Evolutionary conservation across 2,888 invertebrate species (phyloP), one percentile per base, ranked within the genome.

Genomic region (Cremastobaeus sp.): DNA sequence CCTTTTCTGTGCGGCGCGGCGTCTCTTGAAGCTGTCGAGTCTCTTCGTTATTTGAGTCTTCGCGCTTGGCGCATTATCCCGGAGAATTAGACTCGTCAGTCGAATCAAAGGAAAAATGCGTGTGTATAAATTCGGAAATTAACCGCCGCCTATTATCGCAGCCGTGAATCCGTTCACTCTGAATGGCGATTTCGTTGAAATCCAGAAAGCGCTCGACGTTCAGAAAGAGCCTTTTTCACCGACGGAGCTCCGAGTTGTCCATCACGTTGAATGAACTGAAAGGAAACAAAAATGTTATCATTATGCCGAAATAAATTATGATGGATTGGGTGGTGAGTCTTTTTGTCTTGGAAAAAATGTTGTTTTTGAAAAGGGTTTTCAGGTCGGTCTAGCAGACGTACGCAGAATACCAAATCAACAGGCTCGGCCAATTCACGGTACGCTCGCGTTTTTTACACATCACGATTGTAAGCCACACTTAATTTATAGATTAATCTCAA

Each of bases 301-400:
- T 66, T 66, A 66, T 57, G 43, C 57, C 3, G 48, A 47, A 57
- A 48, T 55, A 57, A 66, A 57, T 66, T 66, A 57, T 66, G 66
- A 66, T 66, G 32, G 41, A 66, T 66, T 15, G 48, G 48, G 48
- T 41, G 41, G 18, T 37, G 41, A 43, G 17, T 12, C 0, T 57
- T 66, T 48, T 32, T 32, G 15, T 43, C 3, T 11, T 3, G 3
- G 25, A 34, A 21, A 25, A 32, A 17, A 43, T 34, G 17, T 15
- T n/a, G 15, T 17, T 25, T 59, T 37, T 45, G n/a, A 59, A 59
- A 37, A 47, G 28, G 47, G 20, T 47, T 37, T 47, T 18, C 12
- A 17, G 14, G 28, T 47, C 35, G 2, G 14, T 9, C 18, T 32
- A 32, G 17, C 9, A 0, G 11, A 59, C 59, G 45, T 20, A 8